Base-by-base conservation (phyloP, 2,113 vertebrate genomes). In the Pachyramphus minor region DNA sequence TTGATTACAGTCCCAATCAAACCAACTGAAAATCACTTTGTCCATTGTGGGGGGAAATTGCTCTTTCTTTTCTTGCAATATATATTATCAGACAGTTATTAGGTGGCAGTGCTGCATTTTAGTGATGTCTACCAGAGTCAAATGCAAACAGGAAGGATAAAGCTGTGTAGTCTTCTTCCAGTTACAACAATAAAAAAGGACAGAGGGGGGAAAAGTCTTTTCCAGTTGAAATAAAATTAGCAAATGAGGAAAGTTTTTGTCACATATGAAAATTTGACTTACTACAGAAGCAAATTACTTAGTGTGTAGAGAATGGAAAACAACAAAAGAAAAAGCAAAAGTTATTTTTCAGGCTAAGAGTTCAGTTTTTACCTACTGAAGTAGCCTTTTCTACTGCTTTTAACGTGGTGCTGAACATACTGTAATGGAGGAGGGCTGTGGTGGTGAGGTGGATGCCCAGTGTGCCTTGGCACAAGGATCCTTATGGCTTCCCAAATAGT, bases 191-290 rank as follows among this genome's bases (percentile, higher is more conserved):
- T 16, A 30, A 52, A 66, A 74, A 64, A n/a, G 12, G 17, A 31
- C 1, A 1, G 18, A 18, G 3, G 14, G 7, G 3, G 16, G 20
- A 14, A 56, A 58, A 23, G 33, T 58, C 13, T 14, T 58, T n/a
- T 58, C 55, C 23, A 42, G 30, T 39, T 52, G 31, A 79, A 87
- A 68, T 75, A 50, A 56, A 85, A 49, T 9, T 35, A 64, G 12
- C 20, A 77, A 62, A 62, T 42, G 8, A 59, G 24, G 45, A 33
- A 49, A 31, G 12, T 9, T 2, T 56, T 22, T 66, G 31, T 53
- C n/a, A 22, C 41, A 42, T 3, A 1, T 63, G 22, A 49, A 49
- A 66, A 41, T 49, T 69, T 30, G 21, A 9, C n/a, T 68, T 52
- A n/a, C 21, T 76, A 14, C 27, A 31, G 39, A 67, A 59, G 14